Percentiles rank a stretch among this genome's conserved stretches.
These are phyloP conservation scores for Neodon shergylaensis DNA, from an alignment of 2,113 vertebrate genomes.

Conservation along the genomic window DNA sequence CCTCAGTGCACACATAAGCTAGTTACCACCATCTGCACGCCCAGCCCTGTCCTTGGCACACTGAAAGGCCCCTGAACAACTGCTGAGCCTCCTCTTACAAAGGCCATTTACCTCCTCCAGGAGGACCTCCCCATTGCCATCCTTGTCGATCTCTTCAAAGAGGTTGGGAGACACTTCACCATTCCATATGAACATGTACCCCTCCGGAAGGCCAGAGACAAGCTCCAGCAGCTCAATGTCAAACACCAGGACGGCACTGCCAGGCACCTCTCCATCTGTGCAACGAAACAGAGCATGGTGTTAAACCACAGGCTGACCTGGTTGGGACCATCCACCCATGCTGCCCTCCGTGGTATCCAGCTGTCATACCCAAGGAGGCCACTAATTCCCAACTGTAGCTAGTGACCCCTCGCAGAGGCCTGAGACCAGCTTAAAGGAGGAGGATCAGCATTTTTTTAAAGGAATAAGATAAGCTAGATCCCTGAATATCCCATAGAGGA, in stretches of 20 bases:
- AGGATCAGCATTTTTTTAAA: neutral
- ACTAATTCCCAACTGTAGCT: neutral
- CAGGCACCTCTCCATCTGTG: conserved; percentile 95
- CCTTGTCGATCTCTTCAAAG: conserved; percentile 95
- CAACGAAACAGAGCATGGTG: neutral
- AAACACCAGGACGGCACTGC: conserved; percentile 96
- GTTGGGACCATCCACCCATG: neutral
- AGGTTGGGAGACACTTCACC: conserved; percentile 93
- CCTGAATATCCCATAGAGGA: neutral
- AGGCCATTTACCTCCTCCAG: conserved; percentile 90
- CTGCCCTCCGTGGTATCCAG: neutral
- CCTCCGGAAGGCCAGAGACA: conserved; percentile 96
- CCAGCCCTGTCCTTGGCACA: neutral
- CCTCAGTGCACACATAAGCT: neutral
- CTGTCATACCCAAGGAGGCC: neutral
- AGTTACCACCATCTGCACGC: too few species aligned
- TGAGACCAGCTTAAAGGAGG: too few species aligned
- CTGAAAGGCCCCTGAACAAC: neutral
- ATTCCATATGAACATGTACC: conserved; percentile 99
- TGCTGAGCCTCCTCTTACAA: neutral
- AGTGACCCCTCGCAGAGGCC: too few species aligned
- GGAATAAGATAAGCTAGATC: neutral
- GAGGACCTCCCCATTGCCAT: conserved; percentile 90
- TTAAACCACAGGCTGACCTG: accelerated
- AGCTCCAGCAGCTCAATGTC: conserved; percentile 94